Evolutionary conservation across 2,113 vertebrate species (phyloP).

Genomic region (Xiphias gladius): DNA sequence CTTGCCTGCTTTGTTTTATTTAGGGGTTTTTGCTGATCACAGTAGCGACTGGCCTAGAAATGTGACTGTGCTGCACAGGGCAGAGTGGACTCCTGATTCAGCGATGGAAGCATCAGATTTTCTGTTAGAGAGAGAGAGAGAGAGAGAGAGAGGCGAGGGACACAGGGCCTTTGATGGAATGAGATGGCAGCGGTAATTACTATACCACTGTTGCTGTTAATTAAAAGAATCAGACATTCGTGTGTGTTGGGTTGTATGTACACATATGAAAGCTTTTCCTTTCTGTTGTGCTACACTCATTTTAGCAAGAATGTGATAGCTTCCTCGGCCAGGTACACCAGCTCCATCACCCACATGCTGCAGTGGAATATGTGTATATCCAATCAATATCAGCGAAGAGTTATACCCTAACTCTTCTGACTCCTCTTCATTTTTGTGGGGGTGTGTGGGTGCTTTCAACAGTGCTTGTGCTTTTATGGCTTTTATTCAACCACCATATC

Average conservation of each 20-base stretch:
- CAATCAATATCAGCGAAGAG: constrained; percentile 79
- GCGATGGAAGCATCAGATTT: constrained; percentile 64
- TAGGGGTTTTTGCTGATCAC: constrained; percentile 77
- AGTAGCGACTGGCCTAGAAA: constrained; percentile 78
- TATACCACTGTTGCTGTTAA: constrained; percentile 37
- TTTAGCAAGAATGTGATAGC: constrained; percentile 43
- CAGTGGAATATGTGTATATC: constrained; percentile 69
- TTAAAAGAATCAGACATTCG: constrained; percentile 39
- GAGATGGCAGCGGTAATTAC: constrained; percentile 35
- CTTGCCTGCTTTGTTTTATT: constrained; percentile 75
- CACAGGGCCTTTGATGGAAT: constrained; percentile 31
- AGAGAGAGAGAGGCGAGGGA: constrained; percentile 33
- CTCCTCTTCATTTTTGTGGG: constrained; percentile 82
- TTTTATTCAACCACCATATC: constrained; percentile 67
- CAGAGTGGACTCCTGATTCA: constrained; percentile 74
- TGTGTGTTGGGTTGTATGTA: neutral
- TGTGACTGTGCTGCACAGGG: constrained; percentile 50
- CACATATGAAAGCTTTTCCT: constrained; percentile 12
- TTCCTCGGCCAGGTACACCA: constrained; percentile 49
- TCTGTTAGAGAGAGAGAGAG: constrained; percentile 23
- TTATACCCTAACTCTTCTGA: constrained; percentile 73
- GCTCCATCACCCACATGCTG: constrained; percentile 77
- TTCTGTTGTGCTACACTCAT: constrained; percentile 25
- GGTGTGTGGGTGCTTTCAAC: constrained; percentile 79
- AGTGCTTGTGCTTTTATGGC: constrained; percentile 71